Evolutionary conservation across 2,113 vertebrate genomes (phyloP).

Genomic region (Pterocles orientalis): DNA sequence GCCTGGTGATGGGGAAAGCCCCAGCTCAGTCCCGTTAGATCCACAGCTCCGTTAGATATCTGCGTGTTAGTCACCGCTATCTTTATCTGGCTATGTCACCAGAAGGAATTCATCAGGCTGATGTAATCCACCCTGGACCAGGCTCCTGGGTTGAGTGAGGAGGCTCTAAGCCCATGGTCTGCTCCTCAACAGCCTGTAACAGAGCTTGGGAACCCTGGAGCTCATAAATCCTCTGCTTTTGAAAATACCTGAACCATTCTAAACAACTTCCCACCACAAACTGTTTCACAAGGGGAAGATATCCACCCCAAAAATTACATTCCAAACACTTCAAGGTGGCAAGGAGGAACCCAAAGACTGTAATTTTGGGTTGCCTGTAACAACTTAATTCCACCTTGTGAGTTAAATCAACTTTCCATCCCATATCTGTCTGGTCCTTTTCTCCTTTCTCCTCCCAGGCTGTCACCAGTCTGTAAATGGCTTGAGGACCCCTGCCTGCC

Average conservation of each 20-base stretch:
- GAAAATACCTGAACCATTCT: neutral
- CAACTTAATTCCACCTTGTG: neutral
- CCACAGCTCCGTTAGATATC: neutral
- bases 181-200: neutral
- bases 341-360: neutral
- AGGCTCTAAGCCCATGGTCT: neutral
- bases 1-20: neutral
- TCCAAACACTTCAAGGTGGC: neutral
- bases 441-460: neutral
- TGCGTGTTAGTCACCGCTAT: neutral
- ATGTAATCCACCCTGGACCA: neutral
- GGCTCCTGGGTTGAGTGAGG: neutral
- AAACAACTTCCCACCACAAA: neutral
- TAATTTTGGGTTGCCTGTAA: neutral
- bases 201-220: accelerated
- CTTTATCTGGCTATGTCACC: neutral
- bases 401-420: neutral
- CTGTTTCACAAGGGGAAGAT: neutral
- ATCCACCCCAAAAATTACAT: neutral
- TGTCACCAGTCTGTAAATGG: neutral
- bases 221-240: neutral
- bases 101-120: neutral
- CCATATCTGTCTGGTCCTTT: neutral
- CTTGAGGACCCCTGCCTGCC: neutral
- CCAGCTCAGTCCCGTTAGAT: neutral